Evolutionary conservation across 2,797 vertebrate species (phyloP).

Genomic region (Leuciscus waleckii): DNA sequence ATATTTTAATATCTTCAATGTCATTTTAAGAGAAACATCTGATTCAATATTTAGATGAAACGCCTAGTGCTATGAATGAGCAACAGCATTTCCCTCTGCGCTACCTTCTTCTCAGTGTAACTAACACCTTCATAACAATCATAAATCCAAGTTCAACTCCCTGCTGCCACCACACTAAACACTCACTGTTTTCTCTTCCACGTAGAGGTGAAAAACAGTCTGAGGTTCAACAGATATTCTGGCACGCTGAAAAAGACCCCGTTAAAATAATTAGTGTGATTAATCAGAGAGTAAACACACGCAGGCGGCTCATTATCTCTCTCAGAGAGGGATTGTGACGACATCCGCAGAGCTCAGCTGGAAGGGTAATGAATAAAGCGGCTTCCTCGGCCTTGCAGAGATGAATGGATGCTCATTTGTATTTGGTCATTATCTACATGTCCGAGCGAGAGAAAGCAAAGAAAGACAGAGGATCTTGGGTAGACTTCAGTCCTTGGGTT

Average conservation of each 20-base stretch:
- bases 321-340: conserved; percentile 32
- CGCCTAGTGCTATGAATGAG: not conserved
- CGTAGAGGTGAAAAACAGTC: conserved; percentile 50
- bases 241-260: conserved; percentile 13
- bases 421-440: conserved; percentile 51
- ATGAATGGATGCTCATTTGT: conserved; percentile 51
- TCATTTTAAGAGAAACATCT: not conserved
- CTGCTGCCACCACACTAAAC: conserved; percentile 6
- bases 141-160: not conserved
- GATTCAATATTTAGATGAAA: not conserved
- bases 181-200: conserved; percentile 26
- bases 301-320: conserved; percentile 42
- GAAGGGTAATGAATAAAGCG: conserved; percentile 41
- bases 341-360: conserved; percentile 33
- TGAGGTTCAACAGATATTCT: conserved; percentile 61
- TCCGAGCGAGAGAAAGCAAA: conserved; percentile 45
- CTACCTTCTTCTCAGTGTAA: conserved; percentile 2
- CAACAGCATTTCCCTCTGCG: not conserved
- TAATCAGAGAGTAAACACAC: conserved; percentile 48
- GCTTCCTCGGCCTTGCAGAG: conserved; percentile 9
- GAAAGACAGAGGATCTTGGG: conserved; percentile 40
- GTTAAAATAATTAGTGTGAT: conserved; percentile 44
- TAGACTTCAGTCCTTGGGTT: conserved; percentile 39
- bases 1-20: not conserved
- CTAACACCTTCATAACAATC: not conserved